Base-by-base conservation (phyloP, 2,888 invertebrate genomes). In the Pediacus dermestoides region DNA sequence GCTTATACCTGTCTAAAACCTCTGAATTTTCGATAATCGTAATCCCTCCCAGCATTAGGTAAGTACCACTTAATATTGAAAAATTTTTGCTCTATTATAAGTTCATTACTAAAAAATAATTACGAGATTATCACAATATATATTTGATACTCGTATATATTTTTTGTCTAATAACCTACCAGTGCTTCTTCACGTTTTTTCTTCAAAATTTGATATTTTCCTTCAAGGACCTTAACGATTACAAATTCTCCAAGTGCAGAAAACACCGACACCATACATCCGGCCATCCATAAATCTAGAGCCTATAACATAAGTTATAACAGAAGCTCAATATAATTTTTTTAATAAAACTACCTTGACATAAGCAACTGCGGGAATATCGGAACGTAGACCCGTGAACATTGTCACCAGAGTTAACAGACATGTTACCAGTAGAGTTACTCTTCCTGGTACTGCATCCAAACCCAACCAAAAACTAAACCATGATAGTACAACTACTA, bases 381-480 rank as follows among this genome's bases (percentile, higher is more conserved):
- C 86, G 34, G 85, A 84, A 58, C 86, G 74, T 8, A 88, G 66
- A 0, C 88, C 87, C 3, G 88, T 87, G 57, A 89, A 89, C 86
- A 88, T 88, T 11, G 88, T 89, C 28, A 88, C 87, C 25, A 89
- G 70, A 0, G 88, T 88, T 55, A 89, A 72, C 80, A 89, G 83
- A 63, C 88, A 88, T 6, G 88, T 89, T 10, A 89, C 87, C 35
- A 89, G 70, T 15, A 89, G 67, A 0, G 88, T 86, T 4, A 88
- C 86, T 28, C 89, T 73, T 0, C 88, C 89, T 2, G 89, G 88
- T 33, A 88, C 85, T 0, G 88, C 88, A 58, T 89, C 89, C 53
- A 88, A 67, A 30, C 87, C 88, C 15, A 89, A 66, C 88, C 88
- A 89, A 65, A 89, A 89, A 58, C 88, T 87, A 63, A 88, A 88